These are phyloP conservation scores for Tupaia chinensis DNA, from an alignment of 2,113 vertebrate species.

Conservation along the genomic window DNA sequence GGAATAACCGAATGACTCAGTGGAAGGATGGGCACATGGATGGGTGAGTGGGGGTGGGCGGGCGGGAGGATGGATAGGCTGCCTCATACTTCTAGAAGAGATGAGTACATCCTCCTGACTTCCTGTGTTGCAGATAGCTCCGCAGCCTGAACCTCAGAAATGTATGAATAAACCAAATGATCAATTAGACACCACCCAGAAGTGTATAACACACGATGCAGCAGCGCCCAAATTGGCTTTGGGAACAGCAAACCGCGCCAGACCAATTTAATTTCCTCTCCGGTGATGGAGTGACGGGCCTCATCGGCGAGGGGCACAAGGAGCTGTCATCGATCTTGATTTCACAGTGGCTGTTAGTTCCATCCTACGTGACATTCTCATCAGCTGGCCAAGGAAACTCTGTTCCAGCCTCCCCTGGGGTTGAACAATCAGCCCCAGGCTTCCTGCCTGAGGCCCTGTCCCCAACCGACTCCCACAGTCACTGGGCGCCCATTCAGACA, in stretches of 20 bases:
- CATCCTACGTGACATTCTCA: slow-evolving; percentile 68
- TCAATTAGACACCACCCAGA: slow-evolving; percentile 56
- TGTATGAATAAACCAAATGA: slow-evolving; percentile 65
- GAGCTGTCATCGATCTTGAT: slow-evolving; percentile 76
- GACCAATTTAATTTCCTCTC: slow-evolving; percentile 76
- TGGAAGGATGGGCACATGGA: not conserved
- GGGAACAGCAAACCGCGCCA: slow-evolving; percentile 49
- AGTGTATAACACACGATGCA: not conserved
- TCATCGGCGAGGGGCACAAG: not conserved
- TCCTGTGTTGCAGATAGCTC: not conserved
- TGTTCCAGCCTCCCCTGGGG: not conserved
- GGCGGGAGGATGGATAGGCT: not conserved
- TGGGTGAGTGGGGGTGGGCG: too few species aligned
- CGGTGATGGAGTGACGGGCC: slow-evolving; percentile 39
- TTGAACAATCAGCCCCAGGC: not conserved
- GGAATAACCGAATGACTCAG: not conserved
- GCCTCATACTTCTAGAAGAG: not conserved
- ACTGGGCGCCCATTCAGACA: not conserved
- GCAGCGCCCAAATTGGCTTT: slow-evolving; percentile 39
- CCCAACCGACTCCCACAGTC: not conserved
- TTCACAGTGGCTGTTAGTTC: slow-evolving; percentile 36
- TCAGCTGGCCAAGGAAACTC: slow-evolving; percentile 54
- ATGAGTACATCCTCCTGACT: not conserved
- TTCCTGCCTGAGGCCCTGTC: not conserved
- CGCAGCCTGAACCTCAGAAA: not conserved